A percentile compares a stretch with the other conserved stretches of the same genome.
phyloP scores from a whole-genome alignment of 2,888 invertebrate species.

The Chymomyza caudatula region DNA sequence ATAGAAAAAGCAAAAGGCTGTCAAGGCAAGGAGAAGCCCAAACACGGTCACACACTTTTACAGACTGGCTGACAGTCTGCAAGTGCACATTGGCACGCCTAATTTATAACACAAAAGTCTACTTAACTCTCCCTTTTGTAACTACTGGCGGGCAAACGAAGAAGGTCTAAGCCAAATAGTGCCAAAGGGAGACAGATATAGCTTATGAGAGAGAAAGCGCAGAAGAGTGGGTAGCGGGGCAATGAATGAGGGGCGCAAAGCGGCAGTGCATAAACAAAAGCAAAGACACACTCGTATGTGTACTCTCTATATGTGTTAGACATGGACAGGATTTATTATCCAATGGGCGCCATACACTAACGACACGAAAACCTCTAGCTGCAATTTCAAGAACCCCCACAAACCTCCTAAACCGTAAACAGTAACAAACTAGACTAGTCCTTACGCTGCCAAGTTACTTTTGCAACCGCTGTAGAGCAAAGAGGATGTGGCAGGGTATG shows the following conservation, averaged over 20 bases:
- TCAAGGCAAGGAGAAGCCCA: neutral
- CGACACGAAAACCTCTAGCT: conserved; percentile 28
- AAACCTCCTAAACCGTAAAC: neutral
- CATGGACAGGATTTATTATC: conserved; percentile 62
- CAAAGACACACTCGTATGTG: neutral
- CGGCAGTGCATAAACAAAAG: conserved; percentile 57
- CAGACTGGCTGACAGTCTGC: conserved; percentile 20
- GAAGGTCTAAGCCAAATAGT: conserved; percentile 15
- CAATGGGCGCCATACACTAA: conserved; percentile 69
- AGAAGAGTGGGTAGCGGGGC: neutral
- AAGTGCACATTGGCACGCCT: conserved; percentile 63
- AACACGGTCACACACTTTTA: too few species aligned
- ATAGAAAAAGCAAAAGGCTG: conserved; percentile 17
- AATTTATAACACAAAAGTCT: conserved; percentile 69
- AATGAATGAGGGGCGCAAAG: conserved; percentile 13
- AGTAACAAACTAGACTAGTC: neutral
- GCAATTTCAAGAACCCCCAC: neutral
- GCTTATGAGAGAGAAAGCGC: neutral
- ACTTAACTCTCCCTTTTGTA: conserved; percentile 61
- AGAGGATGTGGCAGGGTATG: neutral
- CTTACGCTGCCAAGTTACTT: neutral
- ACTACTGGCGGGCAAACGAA: too few species aligned
- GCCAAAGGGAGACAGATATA: conserved; percentile 7
- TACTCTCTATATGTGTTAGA: conserved; percentile 12
- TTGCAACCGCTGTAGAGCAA: neutral